These are phyloP conservation scores for Cyclophora punctaria DNA, from an alignment of 2,888 invertebrate genomes.

Conservation along the genomic window DNA sequence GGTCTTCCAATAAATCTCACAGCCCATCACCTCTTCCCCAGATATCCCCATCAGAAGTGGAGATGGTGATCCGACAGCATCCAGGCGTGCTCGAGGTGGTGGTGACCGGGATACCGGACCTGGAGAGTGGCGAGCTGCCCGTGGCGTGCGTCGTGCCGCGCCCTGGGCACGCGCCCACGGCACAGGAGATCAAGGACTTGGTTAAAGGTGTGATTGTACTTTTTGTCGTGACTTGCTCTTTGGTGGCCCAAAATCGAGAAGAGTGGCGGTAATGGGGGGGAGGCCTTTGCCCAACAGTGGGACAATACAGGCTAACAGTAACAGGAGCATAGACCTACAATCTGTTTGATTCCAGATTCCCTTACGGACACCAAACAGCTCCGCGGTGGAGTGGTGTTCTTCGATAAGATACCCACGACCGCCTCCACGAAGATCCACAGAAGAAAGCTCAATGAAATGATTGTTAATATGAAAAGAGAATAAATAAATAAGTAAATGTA, in stretches of 20 bases:
- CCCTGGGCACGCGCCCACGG: slow-evolving; percentile 21
- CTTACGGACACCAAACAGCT: slow-evolving; percentile 22
- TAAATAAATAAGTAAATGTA: slow-evolving; percentile 1
- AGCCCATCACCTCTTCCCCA: slow-evolving; percentile 6
- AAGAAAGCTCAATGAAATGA: slow-evolving; percentile 32
- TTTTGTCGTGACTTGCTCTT: no score
- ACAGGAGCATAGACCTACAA: no score
- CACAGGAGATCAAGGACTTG: slow-evolving; percentile 36
- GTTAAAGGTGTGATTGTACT: slow-evolving; percentile 20
- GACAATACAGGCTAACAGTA: no score
- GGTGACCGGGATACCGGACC: slow-evolving; percentile 34
- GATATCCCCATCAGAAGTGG: slow-evolving; percentile 41
- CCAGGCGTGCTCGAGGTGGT: slow-evolving; percentile 39
- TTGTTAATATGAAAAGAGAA: slow-evolving; percentile 23
- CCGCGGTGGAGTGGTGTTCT: slow-evolving; percentile 26
- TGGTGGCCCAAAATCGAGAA: no score
- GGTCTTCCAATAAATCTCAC: neutral
- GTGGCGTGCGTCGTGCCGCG: slow-evolving; percentile 36
- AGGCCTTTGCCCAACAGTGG: no score
- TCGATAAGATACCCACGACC: slow-evolving; percentile 30
- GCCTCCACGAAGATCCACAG: slow-evolving; percentile 31
- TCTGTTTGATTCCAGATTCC: slow-evolving; percentile 16
- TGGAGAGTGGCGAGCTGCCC: slow-evolving; percentile 33
- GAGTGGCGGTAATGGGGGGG: no score
- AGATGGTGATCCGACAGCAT: slow-evolving; percentile 34